phyloP scores from a whole-genome alignment of 2,888 invertebrate species.

The Vanessa cardui region DNA sequence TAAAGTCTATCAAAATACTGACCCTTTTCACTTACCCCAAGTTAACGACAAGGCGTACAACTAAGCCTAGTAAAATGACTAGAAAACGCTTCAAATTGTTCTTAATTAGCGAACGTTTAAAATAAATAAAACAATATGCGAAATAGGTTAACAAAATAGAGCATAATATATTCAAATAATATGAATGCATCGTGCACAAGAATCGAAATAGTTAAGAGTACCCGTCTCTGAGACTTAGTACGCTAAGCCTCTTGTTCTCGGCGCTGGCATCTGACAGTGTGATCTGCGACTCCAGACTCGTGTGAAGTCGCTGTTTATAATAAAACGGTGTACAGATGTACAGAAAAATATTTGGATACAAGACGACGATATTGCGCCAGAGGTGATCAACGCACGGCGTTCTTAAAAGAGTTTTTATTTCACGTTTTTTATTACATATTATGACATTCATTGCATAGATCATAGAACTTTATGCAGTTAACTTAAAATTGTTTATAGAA shows the following conservation, averaged over 20 bases:
- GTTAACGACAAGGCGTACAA: too few relatives aligned
- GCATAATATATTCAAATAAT: constrained; percentile 1
- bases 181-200: background rate
- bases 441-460: too few relatives aligned
- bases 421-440: too few relatives aligned
- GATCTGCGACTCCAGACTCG: constrained; percentile 5
- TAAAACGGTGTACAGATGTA: constrained; percentile 13
- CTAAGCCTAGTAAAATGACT: too few relatives aligned
- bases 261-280: constrained; percentile 19
- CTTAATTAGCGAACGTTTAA: background rate
- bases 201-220: background rate
- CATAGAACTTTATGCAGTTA: too few relatives aligned
- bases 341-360: constrained; percentile 16
- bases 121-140: background rate
- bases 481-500: too few relatives aligned
- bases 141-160: background rate
- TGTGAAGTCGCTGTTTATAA: constrained; percentile 13
- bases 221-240: constrained; percentile 2
- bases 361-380: constrained; percentile 4
- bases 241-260: constrained; percentile 21
- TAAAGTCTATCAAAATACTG: too few relatives aligned
- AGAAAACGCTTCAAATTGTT: background rate
- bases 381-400: background rate
- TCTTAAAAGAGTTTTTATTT: too few relatives aligned
- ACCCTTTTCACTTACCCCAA: too few relatives aligned